Evolutionary conservation across 2,113 vertebrate species (phyloP).

Genomic region (Chaetodon auriga): DNA sequence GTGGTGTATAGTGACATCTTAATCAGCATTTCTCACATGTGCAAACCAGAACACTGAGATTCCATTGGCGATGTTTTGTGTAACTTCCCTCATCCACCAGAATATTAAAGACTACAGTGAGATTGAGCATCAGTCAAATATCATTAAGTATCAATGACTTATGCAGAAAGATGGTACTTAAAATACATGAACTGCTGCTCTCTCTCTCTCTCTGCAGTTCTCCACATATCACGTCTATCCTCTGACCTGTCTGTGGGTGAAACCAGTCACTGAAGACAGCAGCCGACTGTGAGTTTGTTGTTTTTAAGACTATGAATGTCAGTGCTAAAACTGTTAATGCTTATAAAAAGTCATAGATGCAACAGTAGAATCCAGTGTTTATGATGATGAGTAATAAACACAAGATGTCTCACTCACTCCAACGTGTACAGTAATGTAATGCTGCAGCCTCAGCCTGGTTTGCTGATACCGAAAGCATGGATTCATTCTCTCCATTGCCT

Average conservation of each 20-base stretch:
- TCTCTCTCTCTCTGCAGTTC: conserved; percentile 84
- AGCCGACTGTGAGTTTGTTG: conserved; percentile 88
- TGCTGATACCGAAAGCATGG: neutral
- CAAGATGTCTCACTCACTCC: no score
- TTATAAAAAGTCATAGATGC: neutral
- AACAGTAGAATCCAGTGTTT: neutral
- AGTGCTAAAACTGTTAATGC: neutral
- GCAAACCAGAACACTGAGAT: conserved; percentile 6
- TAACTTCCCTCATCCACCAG: neutral
- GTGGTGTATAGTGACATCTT: neutral
- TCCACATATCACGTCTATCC: conserved; percentile 93
- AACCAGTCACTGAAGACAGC: conserved; percentile 91
- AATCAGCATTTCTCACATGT: neutral
- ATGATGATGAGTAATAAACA: neutral
- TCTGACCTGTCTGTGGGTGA: conserved; percentile 93
- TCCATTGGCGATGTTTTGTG: neutral
- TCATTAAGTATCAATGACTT: no score
- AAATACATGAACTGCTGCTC: neutral
- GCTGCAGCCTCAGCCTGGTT: neutral
- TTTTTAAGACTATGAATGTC: neutral
- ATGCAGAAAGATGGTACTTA: neutral
- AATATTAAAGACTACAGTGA: neutral
- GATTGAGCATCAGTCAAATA: neutral
- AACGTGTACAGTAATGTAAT: neutral
- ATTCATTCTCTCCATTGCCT: no score